phyloP scores from a whole-genome alignment of 2,113 vertebrate genomes.

The Pollimyrus isidori region DNA sequence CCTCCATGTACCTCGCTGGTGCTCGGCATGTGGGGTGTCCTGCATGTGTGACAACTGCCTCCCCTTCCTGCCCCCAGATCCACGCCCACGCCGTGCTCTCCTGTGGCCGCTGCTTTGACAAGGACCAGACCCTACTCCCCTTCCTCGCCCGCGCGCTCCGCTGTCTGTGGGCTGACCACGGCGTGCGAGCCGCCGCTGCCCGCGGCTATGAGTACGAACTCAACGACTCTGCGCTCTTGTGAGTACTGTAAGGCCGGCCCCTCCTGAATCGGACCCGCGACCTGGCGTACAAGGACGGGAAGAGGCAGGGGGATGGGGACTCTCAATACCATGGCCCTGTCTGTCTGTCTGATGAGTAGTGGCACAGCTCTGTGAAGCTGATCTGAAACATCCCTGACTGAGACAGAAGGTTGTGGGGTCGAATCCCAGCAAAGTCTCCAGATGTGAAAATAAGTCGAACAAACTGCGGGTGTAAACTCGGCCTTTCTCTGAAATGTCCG shows the following conservation, averaged over 20 bases:
- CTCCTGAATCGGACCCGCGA: not conserved
- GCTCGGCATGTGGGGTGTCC: not conserved
- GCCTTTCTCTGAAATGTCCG: not conserved
- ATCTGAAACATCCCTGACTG: not conserved
- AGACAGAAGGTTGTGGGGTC: not conserved
- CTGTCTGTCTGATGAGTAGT: not conserved
- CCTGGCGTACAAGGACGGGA: not conserved
- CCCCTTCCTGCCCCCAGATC: conserved; percentile 32
- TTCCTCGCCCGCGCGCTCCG: conserved; percentile 57
- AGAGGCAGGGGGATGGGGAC: not conserved
- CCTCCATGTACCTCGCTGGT: not conserved
- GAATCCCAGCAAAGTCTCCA: not conserved
- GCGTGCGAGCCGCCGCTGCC: conserved; percentile 49
- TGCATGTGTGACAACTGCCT: not conserved
- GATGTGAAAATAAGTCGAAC: not conserved
- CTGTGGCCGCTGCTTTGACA: conserved; percentile 56
- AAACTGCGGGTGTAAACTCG: not conserved
- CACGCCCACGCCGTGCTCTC: conserved; percentile 60
- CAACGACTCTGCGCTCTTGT: conserved; percentile 70
- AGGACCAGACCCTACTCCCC: conserved; percentile 57
- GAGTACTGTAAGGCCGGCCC: conserved; percentile 39
- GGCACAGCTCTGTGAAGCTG: not conserved
- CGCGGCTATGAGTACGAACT: conserved; percentile 62
- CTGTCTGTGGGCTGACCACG: conserved; percentile 60
- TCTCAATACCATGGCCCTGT: not conserved